Base-by-base conservation (phyloP, 2,113 vertebrate genomes). In the Lamprotornis superbus region DNA sequence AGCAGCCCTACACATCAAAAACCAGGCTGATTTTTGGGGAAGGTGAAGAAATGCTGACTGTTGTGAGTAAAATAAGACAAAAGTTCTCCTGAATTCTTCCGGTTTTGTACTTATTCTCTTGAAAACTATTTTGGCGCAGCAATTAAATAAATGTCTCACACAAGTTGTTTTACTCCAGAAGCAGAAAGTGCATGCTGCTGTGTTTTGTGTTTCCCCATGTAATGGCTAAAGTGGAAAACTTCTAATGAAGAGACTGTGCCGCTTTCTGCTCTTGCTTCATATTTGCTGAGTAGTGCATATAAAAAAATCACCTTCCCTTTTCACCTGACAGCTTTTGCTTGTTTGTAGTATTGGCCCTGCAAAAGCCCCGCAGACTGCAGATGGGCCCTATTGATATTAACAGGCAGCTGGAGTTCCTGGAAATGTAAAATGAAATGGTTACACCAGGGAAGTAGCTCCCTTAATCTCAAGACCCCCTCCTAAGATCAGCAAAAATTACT, bases 371-470 rank as follows among this genome's bases (percentile, higher is more conserved):
- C 55, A 0, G 2, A 16, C 37, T 53, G 22, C 5, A 27, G 35
- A 15, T 59, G 81, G 74, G 67, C 65, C 53, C 77, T 10, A 0
- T 16, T 68, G 52, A 55, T 68, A 7, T 7, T 60, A 75, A 30
- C 31, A 46, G 89, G 84, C 82, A 95, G 56, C 80, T 80, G 83
- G 60, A 80, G 87, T 64, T 95, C 94, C 70, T 77, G 73, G 85
- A 85, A 83, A 60, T 85, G 83, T 86, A 91, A 97, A 96, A 97
- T 78, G 83, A 96, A 97, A 96, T 93, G 88, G 69, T 97, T 97
- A 92, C 76, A 96, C 80, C 65, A 89, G 83, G 85, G 17, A 61
- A 82, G 71, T 74, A 95, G 64, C 96, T 97, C 81, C 90, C 89
- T 95, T 91, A 93, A 90, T 95, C 94, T 97, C 74, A 74, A 85